Percentiles rank a stretch among this genome's conserved stretches.
phyloP scores from a whole-genome alignment of 2,113 vertebrate species.

The Oreotrochilus melanogaster region DNA sequence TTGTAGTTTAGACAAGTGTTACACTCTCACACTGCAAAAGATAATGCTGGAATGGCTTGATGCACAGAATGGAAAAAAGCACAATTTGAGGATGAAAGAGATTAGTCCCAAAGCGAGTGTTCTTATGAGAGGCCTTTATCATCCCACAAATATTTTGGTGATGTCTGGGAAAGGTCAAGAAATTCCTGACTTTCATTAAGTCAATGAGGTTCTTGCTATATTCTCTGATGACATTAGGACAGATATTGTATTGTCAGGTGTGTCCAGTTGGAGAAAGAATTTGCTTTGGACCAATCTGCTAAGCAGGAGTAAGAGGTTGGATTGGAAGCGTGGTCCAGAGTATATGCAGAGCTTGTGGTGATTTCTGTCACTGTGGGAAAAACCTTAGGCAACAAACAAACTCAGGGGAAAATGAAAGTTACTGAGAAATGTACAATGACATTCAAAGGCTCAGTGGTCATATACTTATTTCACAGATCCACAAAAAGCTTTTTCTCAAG shows the following conservation, averaged over 20 bases:
- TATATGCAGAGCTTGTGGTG: neutral
- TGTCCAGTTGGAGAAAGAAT: neutral
- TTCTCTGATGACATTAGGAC: neutral
- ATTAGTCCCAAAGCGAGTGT: neutral
- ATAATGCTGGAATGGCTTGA: neutral
- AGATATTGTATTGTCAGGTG: neutral
- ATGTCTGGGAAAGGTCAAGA: neutral
- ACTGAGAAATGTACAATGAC: neutral
- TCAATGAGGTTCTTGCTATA: neutral
- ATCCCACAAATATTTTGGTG: neutral
- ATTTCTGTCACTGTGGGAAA: neutral
- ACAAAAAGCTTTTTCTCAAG: neutral
- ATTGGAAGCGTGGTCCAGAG: neutral
- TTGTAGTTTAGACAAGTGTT: neutral
- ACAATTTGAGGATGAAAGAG: neutral
- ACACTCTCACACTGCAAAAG: neutral
- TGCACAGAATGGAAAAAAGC: neutral
- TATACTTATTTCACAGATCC: neutral
- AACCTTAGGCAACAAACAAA: neutral
- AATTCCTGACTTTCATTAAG: neutral
- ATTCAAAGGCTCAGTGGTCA: neutral
- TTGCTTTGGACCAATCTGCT: neutral
- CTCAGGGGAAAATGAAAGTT: neutral
- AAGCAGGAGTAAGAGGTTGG: neutral
- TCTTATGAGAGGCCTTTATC: neutral